Base-by-base conservation (phyloP, 2,888 invertebrate species). In the Resseliella maxima region DNA sequence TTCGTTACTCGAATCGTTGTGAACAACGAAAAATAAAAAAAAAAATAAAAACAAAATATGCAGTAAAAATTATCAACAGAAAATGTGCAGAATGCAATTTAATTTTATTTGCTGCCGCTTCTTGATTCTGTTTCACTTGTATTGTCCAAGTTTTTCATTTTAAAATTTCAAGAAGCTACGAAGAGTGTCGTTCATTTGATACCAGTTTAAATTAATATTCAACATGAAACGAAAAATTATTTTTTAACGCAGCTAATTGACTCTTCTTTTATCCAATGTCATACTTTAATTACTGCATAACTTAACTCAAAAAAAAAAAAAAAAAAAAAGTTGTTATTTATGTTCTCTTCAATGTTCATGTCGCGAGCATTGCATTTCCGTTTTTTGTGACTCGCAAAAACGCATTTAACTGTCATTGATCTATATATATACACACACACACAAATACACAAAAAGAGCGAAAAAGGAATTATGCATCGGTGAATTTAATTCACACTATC, bases 81-180 rank as follows among this genome's bases (percentile, higher is more conserved):
- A n/a, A n/a, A n/a, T n/a, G n/a, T n/a, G n/a, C 18, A 18, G 18
- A 50, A 50, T 50, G 46, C 18, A 8, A 18, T 50, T 50, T 6
- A 8, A 18, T 50, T 18, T 8, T n/a, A n/a, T n/a, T 18, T 50
- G 18, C 46, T 50, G 46, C 46, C 18, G 18, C 46, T 50, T 8
- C 46, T 50, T 1, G 8, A 15, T 6, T 50, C 18, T 50, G 8
- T 15, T 50, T 2, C 46, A 18, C 46, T 50, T 50, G 46, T 15
- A 15, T 50, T 50, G 46, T 8, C 46, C 46, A 50, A 15, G 46
- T 12, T 41, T 50, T n/a, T n/a, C n/a, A 50, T 50, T 59, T 59
- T 59, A 59, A 59, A 59, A 59, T 59, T 59, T n/a, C 59, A 59
- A 59, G 59, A 59, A 59, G 59, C 59, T 59, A 50, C 59, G n/a